These are phyloP conservation scores for Otus sunia DNA, from an alignment of 2,113 vertebrate species.

Conservation along the genomic window DNA sequence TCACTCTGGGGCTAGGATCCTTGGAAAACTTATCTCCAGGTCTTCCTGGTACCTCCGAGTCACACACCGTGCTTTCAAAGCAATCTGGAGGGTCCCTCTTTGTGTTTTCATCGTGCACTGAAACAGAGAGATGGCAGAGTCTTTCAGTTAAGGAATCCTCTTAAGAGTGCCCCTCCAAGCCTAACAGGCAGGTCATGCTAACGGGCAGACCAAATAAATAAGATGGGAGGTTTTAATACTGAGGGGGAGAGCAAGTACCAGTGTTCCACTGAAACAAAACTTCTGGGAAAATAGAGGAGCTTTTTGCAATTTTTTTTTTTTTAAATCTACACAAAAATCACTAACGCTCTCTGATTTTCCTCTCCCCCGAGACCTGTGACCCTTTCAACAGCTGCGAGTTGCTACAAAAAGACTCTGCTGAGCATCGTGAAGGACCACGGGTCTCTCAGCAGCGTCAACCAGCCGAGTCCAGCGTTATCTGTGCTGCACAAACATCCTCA, in stretches of 20 bases:
- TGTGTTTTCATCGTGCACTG: background rate
- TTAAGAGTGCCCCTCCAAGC: background rate
- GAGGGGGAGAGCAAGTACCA: background rate
- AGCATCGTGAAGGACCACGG: background rate
- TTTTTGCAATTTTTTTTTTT: background rate
- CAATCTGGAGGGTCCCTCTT: background rate
- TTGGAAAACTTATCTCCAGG: background rate
- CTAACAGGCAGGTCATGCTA: accelerated
- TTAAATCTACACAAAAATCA: background rate
- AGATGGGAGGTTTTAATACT: background rate
- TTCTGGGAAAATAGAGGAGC: background rate
- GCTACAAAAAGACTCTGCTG: background rate
- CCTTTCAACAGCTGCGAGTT: background rate
- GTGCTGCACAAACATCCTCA: background rate
- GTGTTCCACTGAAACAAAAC: background rate
- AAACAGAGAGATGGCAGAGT: background rate
- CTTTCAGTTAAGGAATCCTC: background rate
- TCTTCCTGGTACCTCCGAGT: background rate
- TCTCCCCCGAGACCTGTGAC: background rate
- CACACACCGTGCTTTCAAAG: background rate
- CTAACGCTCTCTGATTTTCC: background rate
- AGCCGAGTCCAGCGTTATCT: background rate
- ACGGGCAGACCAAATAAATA: background rate
- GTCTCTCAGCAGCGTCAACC: background rate
- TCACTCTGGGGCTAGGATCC: background rate